phyloP scores from a whole-genome alignment of 2,113 vertebrate genomes.

The Rhineura floridana region DNA sequence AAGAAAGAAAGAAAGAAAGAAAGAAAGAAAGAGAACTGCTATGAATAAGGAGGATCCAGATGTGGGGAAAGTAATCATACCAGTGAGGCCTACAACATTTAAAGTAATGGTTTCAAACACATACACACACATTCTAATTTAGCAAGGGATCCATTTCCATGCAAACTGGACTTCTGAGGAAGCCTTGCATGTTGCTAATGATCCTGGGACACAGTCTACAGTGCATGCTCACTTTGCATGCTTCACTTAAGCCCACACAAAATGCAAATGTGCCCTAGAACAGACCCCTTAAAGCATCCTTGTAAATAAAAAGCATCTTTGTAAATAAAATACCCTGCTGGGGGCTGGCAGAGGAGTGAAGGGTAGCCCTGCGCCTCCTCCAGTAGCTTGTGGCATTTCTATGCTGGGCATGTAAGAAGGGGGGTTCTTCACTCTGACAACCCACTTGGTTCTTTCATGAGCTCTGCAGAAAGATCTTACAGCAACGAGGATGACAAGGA shows the following conservation, averaged over 20 bases:
- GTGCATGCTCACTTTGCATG: neutral
- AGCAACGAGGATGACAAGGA: too few relatives aligned
- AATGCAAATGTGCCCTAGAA: neutral
- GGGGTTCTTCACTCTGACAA: too few relatives aligned
- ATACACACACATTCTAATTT: neutral
- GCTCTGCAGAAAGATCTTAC: too few relatives aligned
- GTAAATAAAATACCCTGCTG: neutral
- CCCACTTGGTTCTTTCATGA: too few relatives aligned
- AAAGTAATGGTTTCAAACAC: neutral
- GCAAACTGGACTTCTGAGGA: neutral
- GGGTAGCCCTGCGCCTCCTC: accelerated
- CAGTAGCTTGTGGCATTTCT: too few relatives aligned
- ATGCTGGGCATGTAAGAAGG: too few relatives aligned
- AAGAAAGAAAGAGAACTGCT: neutral
- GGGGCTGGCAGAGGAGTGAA: neutral
- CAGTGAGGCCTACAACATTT: neutral
- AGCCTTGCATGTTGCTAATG: neutral
- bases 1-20: neutral
- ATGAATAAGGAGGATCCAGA: neutral
- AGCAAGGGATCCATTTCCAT: neutral
- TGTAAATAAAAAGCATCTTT: neutral
- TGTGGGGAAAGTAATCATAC: neutral
- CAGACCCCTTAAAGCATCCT: neutral
- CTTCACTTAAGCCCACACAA: neutral
- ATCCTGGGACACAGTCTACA: neutral